Evolutionary conservation across 1,140 invertebrate species (phyloP).

Genomic region (Laupala kohalensis): DNA sequence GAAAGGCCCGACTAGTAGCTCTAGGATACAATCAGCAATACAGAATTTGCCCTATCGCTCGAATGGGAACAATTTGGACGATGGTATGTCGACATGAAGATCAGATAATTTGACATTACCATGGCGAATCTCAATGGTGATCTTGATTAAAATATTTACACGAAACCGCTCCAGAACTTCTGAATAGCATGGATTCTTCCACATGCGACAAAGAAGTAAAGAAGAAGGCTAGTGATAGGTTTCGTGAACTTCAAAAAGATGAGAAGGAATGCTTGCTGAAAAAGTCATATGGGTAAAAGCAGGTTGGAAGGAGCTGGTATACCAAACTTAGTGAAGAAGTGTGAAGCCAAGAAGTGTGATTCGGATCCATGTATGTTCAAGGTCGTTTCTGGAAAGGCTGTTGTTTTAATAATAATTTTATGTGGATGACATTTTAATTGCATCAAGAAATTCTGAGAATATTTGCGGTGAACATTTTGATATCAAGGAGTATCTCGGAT

Average conservation of each 20-base stretch:
- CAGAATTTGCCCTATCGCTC: background rate
- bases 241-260: background rate
- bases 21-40: background rate
- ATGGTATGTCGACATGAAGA: background rate
- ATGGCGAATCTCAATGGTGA: background rate
- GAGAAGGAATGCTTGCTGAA: constrained; percentile 15
- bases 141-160: background rate
- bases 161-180: background rate
- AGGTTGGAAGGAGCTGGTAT: constrained; percentile 10
- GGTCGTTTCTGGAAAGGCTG: constrained; percentile 14
- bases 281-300: constrained; percentile 17
- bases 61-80: background rate
- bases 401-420: constrained; percentile 23
- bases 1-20: background rate
- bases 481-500: constrained; percentile 21
- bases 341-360: constrained; percentile 18
- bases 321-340: constrained; percentile 15
- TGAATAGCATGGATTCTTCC: background rate
- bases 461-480: constrained; percentile 17
- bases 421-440: constrained; percentile 27
- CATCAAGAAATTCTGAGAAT: constrained; percentile 19
- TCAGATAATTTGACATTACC: background rate
- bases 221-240: background rate
- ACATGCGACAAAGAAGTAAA: background rate
- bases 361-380: constrained; percentile 26